A percentile compares a stretch with the other conserved stretches of the same genome.
phyloP scores from a whole-genome alignment of 2,797 vertebrate genomes.

The Philypnodon macrostomus region DNA sequence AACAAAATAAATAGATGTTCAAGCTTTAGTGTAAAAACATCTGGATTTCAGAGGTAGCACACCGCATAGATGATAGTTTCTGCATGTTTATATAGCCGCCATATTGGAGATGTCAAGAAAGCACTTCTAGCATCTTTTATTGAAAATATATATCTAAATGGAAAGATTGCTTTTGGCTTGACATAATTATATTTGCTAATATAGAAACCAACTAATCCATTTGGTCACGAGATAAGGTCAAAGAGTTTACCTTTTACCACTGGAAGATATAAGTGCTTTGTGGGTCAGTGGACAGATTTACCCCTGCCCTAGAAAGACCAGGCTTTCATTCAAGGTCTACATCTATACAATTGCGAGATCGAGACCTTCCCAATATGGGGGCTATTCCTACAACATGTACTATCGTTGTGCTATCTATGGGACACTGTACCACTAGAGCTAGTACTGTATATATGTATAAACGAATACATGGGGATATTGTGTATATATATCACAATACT shows the following conservation, averaged over 20 bases:
- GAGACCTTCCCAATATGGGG: not conserved
- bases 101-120: slow-evolving; percentile 2
- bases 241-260: too few species aligned
- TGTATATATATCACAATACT: slow-evolving; percentile 34
- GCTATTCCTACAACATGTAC: not conserved
- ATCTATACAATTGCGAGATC: too few species aligned
- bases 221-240: too few species aligned
- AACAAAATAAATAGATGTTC: slow-evolving; percentile 24
- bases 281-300: too few species aligned
- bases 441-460: slow-evolving; percentile 45
- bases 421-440: slow-evolving; percentile 56
- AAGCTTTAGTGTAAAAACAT: slow-evolving; percentile 24
- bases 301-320: too few species aligned
- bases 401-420: not conserved
- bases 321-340: too few species aligned
- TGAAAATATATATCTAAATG: too few species aligned
- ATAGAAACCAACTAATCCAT: too few species aligned
- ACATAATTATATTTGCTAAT: too few species aligned
- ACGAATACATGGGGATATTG: slow-evolving; percentile 46
- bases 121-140: not conserved
- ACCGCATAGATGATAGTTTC: not conserved
- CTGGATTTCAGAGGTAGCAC: slow-evolving; percentile 55
- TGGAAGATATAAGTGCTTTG: too few species aligned
- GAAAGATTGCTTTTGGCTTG: too few species aligned
- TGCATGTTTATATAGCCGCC: not conserved